Conservation (phyloP, 2,888 invertebrate genomes). For the Polymixis flavicincta region DNA sequence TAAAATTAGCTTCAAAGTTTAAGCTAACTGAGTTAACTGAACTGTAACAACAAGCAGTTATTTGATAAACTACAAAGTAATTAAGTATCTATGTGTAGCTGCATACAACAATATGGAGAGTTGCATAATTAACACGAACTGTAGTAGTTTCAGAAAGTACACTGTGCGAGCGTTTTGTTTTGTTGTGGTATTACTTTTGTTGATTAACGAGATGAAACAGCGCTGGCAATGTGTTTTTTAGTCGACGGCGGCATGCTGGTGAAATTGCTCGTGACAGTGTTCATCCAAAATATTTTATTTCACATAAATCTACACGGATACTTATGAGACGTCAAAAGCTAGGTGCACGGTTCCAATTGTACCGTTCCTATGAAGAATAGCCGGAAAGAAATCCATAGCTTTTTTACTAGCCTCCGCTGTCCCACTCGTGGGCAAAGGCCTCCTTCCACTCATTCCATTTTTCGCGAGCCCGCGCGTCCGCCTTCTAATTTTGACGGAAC, state of each 20-base stretch:
- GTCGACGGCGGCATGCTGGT: background rate
- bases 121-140: constrained; percentile 10
- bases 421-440: too few species aligned
- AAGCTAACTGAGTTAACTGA: constrained; percentile 33
- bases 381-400: too few species aligned
- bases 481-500: too few species aligned
- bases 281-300: too few species aligned
- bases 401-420: too few species aligned
- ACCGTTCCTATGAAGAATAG: too few species aligned
- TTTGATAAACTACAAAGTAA: constrained; percentile 37
- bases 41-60: constrained; percentile 35
- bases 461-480: too few species aligned
- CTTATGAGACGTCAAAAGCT: too few species aligned
- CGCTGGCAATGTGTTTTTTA: background rate
- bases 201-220: constrained; percentile 2
- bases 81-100: background rate
- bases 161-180: constrained; percentile 6
- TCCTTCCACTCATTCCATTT: too few species aligned
- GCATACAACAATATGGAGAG: constrained; percentile 1
- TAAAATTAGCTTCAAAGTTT: constrained; percentile 55
- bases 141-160: background rate
- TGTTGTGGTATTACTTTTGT: background rate
- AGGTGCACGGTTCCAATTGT: too few species aligned
- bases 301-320: too few species aligned
- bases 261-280: background rate